Conservation (phyloP, 2,797 vertebrate genomes). For the Tokudaia muenninki region DNA sequence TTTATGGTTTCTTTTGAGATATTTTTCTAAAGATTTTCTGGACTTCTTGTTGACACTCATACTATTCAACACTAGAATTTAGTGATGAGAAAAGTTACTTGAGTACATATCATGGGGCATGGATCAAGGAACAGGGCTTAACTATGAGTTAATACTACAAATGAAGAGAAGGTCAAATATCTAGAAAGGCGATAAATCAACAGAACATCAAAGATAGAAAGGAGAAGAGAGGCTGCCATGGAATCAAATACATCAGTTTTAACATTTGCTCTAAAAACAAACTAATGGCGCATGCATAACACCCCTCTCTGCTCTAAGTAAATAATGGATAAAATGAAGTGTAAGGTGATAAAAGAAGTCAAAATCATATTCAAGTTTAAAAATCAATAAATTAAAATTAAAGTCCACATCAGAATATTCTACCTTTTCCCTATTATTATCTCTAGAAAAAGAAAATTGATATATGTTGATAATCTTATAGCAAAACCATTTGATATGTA, state of each 20-base stretch:
- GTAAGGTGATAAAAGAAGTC: neutral
- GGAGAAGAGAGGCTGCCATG: neutral
- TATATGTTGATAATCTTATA: neutral
- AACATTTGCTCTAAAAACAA: neutral
- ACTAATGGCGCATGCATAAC: neutral
- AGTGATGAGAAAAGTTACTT: neutral
- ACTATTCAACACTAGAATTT: neutral
- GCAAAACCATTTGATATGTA: neutral
- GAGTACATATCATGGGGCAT: neutral
- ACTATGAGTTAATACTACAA: neutral
- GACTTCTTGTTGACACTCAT: accelerated
- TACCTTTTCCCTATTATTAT: neutral
- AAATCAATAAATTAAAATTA: neutral
- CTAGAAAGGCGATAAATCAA: neutral
- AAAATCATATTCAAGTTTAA: neutral
- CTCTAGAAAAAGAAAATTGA: neutral
- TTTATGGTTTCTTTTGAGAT: neutral
- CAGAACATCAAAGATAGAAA: neutral
- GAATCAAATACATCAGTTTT: neutral
- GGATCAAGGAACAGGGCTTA: neutral
- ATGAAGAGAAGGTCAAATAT: neutral
- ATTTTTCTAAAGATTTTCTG: accelerated
- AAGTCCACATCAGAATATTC: neutral
- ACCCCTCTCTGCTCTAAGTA: accelerated
- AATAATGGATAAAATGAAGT: neutral